Percentiles rank a stretch among this genome's conserved stretches.
Conservation (phyloP, 2,888 invertebrate species). For the Pycnomerus fuliginosus region DNA sequence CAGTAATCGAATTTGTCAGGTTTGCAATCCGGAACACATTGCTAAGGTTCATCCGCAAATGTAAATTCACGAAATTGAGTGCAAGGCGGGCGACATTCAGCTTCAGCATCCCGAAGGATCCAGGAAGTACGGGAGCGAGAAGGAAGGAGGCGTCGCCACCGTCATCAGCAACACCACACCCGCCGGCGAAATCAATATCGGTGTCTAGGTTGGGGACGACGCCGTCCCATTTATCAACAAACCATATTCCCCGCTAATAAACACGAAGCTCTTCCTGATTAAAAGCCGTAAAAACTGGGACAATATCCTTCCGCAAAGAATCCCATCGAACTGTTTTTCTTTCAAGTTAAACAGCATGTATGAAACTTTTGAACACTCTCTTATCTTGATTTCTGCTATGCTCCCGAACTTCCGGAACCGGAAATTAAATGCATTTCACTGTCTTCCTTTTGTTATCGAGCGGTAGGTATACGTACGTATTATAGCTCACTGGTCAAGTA, state of each 20-base stretch:
- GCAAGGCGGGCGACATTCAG: slow-evolving; percentile 8
- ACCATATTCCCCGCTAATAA: neutral
- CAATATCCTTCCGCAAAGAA: too few species aligned
- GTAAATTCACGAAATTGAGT: slow-evolving; percentile 19
- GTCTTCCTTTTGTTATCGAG: slow-evolving; percentile 22
- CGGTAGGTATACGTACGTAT: too few species aligned
- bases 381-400: slow-evolving; percentile 10
- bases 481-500: too few species aligned
- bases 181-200: slow-evolving; percentile 35
- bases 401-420: slow-evolving; percentile 23
- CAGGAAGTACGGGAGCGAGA: slow-evolving; percentile 8
- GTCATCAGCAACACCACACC: slow-evolving; percentile 29
- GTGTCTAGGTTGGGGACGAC: slow-evolving; percentile 36
- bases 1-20: slow-evolving; percentile 14
- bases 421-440: slow-evolving; percentile 29
- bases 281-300: too few species aligned
- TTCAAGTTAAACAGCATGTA: too few species aligned
- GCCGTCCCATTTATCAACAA: slow-evolving; percentile 31
- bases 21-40: slow-evolving; percentile 15
- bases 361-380: too few species aligned
- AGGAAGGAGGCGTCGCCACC: slow-evolving; percentile 15
- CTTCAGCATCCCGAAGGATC: slow-evolving; percentile 15
- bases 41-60: slow-evolving; percentile 16
- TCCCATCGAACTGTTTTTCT: too few species aligned
- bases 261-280: too few species aligned